Evolutionary conservation across 2,113 vertebrate species (phyloP).

Genomic region (Lepus europaeus): DNA sequence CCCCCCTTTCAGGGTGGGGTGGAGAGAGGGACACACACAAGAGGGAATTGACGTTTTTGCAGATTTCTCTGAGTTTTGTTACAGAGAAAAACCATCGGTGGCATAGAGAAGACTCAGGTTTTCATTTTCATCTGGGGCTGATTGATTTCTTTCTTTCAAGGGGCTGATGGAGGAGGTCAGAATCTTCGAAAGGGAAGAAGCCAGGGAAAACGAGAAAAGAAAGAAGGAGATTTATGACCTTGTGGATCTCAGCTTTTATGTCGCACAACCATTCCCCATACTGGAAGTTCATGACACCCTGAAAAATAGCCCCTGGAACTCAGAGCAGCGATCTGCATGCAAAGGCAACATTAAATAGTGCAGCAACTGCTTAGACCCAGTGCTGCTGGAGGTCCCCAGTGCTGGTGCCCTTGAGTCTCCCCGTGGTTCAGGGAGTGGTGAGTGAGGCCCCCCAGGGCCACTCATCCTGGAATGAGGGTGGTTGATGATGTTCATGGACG

Average conservation of each 20-base stretch:
- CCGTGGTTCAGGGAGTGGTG: not conserved
- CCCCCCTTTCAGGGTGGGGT: not conserved
- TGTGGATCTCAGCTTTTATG: slow-evolving; percentile 78
- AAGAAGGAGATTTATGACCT: slow-evolving; percentile 82
- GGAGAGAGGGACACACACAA: not conserved
- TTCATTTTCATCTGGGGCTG: slow-evolving; percentile 68
- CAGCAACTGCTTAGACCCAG: not conserved
- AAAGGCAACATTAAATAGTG: not conserved
- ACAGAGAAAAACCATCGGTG: not conserved
- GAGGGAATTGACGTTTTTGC: not conserved
- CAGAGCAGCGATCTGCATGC: slow-evolving; percentile 40
- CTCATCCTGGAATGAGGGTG: not conserved
- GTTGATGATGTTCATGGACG: slow-evolving; percentile 48
- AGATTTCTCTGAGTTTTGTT: slow-evolving; percentile 43
- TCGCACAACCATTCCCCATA: slow-evolving; percentile 61
- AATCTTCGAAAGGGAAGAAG: slow-evolving; percentile 83
- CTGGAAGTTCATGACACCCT: slow-evolving; percentile 66
- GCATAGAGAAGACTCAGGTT: slow-evolving; percentile 23
- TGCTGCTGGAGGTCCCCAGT: not conserved
- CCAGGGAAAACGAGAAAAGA: slow-evolving; percentile 75
- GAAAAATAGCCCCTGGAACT: slow-evolving; percentile 50
- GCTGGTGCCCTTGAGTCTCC: rapidly evolving
- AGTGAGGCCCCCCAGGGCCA: slow-evolving; percentile 61
- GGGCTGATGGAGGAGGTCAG: slow-evolving; percentile 77
- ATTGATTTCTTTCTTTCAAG: slow-evolving; percentile 81